These are phyloP conservation scores for Megaceryle maxima DNA, from an alignment of 2,113 vertebrate genomes.

Conservation along the genomic window DNA sequence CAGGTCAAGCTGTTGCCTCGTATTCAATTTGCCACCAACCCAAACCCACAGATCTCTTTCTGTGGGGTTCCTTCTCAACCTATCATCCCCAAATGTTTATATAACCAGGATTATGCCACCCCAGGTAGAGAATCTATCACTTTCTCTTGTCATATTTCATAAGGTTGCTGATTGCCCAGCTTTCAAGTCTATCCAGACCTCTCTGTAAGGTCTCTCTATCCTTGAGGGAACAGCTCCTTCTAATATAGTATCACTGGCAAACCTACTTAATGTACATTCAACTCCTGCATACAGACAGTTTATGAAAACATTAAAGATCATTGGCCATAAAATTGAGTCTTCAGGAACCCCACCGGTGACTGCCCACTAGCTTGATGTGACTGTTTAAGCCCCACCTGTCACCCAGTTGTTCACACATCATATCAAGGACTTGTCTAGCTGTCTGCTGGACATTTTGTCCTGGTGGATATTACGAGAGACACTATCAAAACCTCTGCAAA, in stretches of 20 bases:
- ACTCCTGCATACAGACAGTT: not conserved
- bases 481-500: not conserved
- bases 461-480: not conserved
- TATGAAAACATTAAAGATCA: not conserved
- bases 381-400: not conserved
- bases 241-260: not conserved
- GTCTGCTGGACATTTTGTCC: not conserved
- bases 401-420: fast-evolving
- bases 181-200: no score
- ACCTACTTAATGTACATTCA: not conserved
- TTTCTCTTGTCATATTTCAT: not conserved
- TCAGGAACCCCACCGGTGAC: not conserved
- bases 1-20: no score
- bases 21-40: no score
- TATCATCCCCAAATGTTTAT: fast-evolving
- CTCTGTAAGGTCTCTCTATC: not conserved
- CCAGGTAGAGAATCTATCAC: not conserved
- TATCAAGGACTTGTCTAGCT: not conserved
- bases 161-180: no score
- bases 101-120: fast-evolving
- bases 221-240: not conserved
- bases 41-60: no score
- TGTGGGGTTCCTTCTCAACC: not conserved
- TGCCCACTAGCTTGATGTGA: not conserved
- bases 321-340: not conserved